These are phyloP conservation scores for Atherinosoma microstoma DNA, from an alignment of 2,797 vertebrate genomes.

Conservation along the genomic window DNA sequence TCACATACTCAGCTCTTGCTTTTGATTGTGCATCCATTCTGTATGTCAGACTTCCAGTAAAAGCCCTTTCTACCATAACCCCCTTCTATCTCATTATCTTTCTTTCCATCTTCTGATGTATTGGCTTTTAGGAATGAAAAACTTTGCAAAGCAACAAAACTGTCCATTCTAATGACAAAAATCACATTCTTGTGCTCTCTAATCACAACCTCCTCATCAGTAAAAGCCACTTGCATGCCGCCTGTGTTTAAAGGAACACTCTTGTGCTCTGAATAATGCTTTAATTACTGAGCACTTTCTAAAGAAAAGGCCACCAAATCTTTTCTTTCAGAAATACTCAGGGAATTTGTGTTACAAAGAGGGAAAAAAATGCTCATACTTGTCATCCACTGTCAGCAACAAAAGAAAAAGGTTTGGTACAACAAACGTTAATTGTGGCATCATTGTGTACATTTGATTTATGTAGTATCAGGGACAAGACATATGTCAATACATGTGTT, in stretches of 20 bases:
- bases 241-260: conserved; percentile 54
- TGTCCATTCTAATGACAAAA: conserved; percentile 67
- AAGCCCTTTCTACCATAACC: conserved; percentile 56
- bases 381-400: conserved; percentile 40
- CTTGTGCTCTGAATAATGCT: conserved; percentile 61
- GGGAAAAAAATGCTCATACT: conserved; percentile 38
- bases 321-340: conserved; percentile 45
- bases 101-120: conserved; percentile 56
- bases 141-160: conserved; percentile 58
- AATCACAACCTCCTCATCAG: conserved; percentile 67
- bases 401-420: conserved; percentile 21
- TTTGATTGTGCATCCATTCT: conserved; percentile 57
- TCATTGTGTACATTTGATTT: background rate
- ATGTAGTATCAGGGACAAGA: too few relatives aligned
- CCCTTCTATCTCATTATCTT: conserved; percentile 61
- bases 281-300: conserved; percentile 63
- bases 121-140: conserved; percentile 75
- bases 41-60: conserved; percentile 61
- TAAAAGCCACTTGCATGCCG: conserved; percentile 38
- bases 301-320: conserved; percentile 50
- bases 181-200: conserved; percentile 59
- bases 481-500: too few relatives aligned
- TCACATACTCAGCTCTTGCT: conserved; percentile 38
- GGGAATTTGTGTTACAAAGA: conserved; percentile 35
- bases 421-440: background rate